Evolutionary conservation across 1,140 invertebrate species (phyloP), one percentile per base, ranked within the genome.

Genomic region (Bombus fervidus): DNA sequence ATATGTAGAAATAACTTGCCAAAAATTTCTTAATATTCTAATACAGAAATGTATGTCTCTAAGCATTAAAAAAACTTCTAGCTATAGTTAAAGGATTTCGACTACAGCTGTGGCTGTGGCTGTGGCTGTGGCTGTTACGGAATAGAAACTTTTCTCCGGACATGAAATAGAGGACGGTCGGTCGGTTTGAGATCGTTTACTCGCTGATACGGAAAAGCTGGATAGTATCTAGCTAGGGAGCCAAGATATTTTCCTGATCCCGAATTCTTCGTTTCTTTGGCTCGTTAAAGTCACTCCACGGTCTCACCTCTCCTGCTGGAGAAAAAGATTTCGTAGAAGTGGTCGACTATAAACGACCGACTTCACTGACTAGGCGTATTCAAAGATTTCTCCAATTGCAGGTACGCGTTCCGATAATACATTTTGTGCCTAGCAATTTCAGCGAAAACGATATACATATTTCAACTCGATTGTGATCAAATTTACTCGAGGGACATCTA

Each of bases 121-220:
- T 28, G 25, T 62, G 28, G 10, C 31, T n/a, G n/a, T 28, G 39
- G 31, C 64, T 73, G 77, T 4, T 62, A 57, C 47, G 59, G 80
- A 87, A 81, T 64, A 76, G 84, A 90, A 92, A 91, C 89, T 92
- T 89, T 92, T 92, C 89, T 89, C 87, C 41, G 83, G 89, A 90
- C 87, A 89, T 92, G 89, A 92, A 93, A 93, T 93, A 94, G 73
- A 89, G 90, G 87, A 66, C 74, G 79, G 78, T 71, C 57, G 74
- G 81, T 62, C 28, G 59, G 59, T 90, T 90, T 78, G 85, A 87
- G 75, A 81, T 93, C 91, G 93, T 93, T 93, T 93, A 93, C 86
- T 90, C 92, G 89, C 69, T 93, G 92, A 93, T 93, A 93, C 92
- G 91, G 91, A 93, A 93, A 93, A 93, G 92, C 91, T 79, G 92